Evolutionary conservation across 2,113 vertebrate species (phyloP).

Genomic region (Piliocolobus tephrosceles): DNA sequence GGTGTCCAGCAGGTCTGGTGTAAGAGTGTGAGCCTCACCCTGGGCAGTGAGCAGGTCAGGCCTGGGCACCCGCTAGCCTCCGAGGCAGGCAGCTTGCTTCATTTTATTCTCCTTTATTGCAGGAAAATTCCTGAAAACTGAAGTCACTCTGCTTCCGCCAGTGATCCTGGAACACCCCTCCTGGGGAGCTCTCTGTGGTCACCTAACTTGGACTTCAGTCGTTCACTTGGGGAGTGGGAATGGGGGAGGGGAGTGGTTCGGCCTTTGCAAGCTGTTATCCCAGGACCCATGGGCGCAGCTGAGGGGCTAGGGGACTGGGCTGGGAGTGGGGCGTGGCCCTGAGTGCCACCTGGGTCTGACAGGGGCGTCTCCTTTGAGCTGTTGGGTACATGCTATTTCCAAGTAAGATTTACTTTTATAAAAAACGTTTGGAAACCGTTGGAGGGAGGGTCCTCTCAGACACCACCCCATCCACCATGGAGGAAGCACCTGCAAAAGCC

Average conservation of each 20-base stretch:
- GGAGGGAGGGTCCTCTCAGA: not conserved
- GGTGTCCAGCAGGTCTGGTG: not conserved
- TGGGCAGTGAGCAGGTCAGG: too few relatives aligned
- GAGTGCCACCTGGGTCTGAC: not conserved
- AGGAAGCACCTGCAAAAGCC: not conserved
- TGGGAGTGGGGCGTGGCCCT: not conserved
- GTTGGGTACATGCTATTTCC: not conserved
- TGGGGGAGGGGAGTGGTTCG: not conserved
- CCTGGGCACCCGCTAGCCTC: not conserved
- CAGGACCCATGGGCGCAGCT: fast-evolving
- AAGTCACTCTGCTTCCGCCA: not conserved
- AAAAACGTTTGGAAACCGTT: not conserved
- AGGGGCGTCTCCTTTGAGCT: not conserved
- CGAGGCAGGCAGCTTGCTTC: not conserved
- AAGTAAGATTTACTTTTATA: not conserved
- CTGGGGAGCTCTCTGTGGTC: not conserved
- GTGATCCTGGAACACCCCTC: not conserved
- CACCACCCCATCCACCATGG: fast-evolving
- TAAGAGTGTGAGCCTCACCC: not conserved
- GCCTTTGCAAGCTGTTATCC: not conserved
- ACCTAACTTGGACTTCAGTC: not conserved
- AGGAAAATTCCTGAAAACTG: slow-evolving; percentile 54
- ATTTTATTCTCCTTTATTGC: slow-evolving; percentile 14
- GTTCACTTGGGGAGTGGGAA: fast-evolving
- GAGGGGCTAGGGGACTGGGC: not conserved